Base-by-base conservation (phyloP, 2,888 invertebrate genomes). In the Sesia apiformis region DNA sequence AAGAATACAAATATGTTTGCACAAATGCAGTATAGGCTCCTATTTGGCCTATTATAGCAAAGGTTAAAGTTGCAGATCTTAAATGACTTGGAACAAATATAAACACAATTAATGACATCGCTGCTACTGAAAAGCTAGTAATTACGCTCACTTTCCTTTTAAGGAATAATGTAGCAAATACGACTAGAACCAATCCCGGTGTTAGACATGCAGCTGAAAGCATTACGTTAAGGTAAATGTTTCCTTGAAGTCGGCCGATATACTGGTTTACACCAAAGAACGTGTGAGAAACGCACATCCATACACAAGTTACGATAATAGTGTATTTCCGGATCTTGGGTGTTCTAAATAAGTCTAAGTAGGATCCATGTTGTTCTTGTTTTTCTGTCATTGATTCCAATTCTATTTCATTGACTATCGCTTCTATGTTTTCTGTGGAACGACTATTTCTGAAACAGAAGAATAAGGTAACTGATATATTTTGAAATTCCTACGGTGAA, bases 241-340 rank as follows among this genome's bases (percentile, higher is more conserved):
- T 91, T 3, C 96, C 96, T 54, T 93, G 93, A 8, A 95, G 83
- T 58, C 93, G 92, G 0, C 94, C 94, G 53, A 95, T 93, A 72
- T 94, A 96, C 70, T 96, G 95, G 38, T 94, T 93, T 46, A 96
- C 90, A 0, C 96, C 96, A 66, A 95, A 97, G 77, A 95, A 95
- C 52, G 95, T 93, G 74, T 96, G 91, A 4, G 96, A 93, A 55
- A 95, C 94, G 4, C 94, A 94, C 58, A 94, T 84, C 97, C 96
- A 96, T 63, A 93, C 91, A 58, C 93, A 92, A 57, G 92, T 92
- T 64, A 93, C 92, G 52, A 92, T 90, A 3, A 94, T 70, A 0
- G 94, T 93, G 69, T 94, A 94, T 7, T 84, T 66, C 58, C 95
- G 86, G 72, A 95, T 90, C 69, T 92, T 93, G 0, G 93, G 92